A percentile compares a stretch with the other conserved stretches of the same genome.
phyloP scores from a whole-genome alignment of 2,113 vertebrate genomes.

The Silurus glanis region DNA sequence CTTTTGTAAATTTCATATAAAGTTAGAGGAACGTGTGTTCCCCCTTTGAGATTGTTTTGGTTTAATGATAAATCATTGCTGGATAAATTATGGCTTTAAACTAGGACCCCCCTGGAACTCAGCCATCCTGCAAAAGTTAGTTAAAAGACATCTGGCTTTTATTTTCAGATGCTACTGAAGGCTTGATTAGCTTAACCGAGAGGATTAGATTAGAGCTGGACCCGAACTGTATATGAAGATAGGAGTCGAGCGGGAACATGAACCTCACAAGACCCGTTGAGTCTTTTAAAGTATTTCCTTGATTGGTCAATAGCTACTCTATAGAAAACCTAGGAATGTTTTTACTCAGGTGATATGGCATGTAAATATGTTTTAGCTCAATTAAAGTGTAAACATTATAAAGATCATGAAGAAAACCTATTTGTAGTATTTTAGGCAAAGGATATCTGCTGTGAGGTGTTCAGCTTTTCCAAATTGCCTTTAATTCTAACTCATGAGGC shows the following conservation, averaged over 20 bases:
- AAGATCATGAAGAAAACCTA: not conserved
- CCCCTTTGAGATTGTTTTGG: not conserved
- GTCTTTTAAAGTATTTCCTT: not conserved
- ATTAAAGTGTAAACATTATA: not conserved
- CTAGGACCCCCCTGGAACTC: not conserved
- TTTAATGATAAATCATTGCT: not conserved
- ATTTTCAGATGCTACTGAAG: conserved; percentile 1
- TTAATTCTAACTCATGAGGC: not conserved
- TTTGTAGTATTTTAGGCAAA: not conserved
- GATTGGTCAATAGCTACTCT: not conserved
- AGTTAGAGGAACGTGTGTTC: not conserved
- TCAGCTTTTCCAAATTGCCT: not conserved
- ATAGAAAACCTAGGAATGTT: not conserved
- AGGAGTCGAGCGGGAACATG: not conserved
- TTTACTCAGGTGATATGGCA: not conserved
- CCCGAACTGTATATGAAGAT: not conserved
- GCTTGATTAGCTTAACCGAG: conserved; percentile 1
- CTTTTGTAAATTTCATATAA: not conserved
- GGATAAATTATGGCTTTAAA: not conserved
- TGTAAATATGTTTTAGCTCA: not conserved
- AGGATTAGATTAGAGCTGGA: not conserved
- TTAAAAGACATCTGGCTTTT: conserved; percentile 5
- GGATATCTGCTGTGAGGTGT: not conserved
- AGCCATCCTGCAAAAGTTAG: not conserved
- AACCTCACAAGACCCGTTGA: not conserved